Evolutionary conservation across 2,113 vertebrate species (phyloP).

Genomic region (Siniperca knerii): DNA sequence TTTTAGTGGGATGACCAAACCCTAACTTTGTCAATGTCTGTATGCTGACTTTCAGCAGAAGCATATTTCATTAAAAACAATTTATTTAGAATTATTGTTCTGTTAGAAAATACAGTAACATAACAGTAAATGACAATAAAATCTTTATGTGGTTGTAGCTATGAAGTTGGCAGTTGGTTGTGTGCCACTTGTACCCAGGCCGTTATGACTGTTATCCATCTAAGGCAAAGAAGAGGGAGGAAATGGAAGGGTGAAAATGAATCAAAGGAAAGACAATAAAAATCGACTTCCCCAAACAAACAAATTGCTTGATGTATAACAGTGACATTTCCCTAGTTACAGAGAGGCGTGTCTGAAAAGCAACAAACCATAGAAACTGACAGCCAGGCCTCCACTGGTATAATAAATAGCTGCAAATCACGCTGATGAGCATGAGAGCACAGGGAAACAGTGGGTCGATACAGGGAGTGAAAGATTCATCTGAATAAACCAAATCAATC

Average conservation of each 20-base stretch:
- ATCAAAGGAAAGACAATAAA: slow-evolving; percentile 66
- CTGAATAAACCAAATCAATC: slow-evolving; percentile 72
- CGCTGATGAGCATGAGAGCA: slow-evolving; percentile 59
- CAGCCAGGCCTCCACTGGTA: slow-evolving; percentile 58
- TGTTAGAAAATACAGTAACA: neutral
- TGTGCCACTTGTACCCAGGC: neutral
- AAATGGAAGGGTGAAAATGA: slow-evolving; percentile 56
- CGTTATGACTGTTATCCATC: neutral
- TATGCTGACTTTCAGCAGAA: neutral
- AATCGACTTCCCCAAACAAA: slow-evolving; percentile 71
- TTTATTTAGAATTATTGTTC: neutral
- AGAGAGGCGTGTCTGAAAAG: slow-evolving; percentile 69
- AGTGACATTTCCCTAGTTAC: slow-evolving; percentile 74
- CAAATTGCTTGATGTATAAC: slow-evolving; percentile 75
- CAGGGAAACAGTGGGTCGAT: slow-evolving; percentile 62
- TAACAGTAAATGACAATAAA: neutral
- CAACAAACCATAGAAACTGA: slow-evolving; percentile 71
- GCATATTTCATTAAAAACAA: neutral
- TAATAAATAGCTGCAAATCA: slow-evolving; percentile 74
- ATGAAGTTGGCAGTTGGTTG: neutral
- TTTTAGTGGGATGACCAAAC: neutral
- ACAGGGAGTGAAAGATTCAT: slow-evolving; percentile 50
- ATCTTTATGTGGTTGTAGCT: neutral
- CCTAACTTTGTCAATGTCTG: neutral
- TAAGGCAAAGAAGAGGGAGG: neutral